Percentiles rank a stretch among this genome's conserved stretches.
These are phyloP conservation scores for Chymomyza procnemis DNA, from an alignment of 2,888 invertebrate genomes.

Conservation along the genomic window DNA sequence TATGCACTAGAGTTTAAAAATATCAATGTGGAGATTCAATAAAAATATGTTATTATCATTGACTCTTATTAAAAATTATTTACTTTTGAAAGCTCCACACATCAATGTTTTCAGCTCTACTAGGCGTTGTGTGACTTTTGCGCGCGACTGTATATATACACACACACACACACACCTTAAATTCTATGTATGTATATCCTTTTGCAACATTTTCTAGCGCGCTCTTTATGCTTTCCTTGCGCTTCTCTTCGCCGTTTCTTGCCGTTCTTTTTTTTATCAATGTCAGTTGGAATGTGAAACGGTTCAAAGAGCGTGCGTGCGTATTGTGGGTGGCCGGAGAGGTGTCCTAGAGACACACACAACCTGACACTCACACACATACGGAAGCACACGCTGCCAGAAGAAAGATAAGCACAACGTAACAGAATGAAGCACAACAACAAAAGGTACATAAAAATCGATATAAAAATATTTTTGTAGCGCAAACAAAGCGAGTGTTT, in stretches of 20 bases:
- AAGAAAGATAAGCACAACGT: constrained; percentile 25
- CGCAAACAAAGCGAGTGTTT: constrained; percentile 21
- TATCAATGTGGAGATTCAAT: too few species aligned
- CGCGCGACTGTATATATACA: constrained; percentile 15
- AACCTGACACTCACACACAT: constrained; percentile 39
- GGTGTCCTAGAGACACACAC: constrained; percentile 24
- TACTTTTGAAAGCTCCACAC: too few species aligned
- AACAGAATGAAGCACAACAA: constrained; percentile 44
- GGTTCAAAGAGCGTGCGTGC: constrained; percentile 28
- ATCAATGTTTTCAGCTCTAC: too few species aligned
- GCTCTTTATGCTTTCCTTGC: constrained; percentile 11
- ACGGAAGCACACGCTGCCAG: constrained; percentile 39
- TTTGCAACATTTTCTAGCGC: constrained; percentile 30
- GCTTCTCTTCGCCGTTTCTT: not conserved
- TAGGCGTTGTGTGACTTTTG: too few species aligned
- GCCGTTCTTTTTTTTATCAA: constrained; percentile 57
- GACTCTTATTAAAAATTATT: too few species aligned
- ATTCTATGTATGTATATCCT: constrained; percentile 58
- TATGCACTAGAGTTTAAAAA: too few species aligned
- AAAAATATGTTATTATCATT: too few species aligned
- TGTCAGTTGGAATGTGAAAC: constrained; percentile 50
- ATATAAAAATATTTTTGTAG: constrained; percentile 55
- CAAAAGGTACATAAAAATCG: constrained; percentile 74
- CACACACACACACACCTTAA: not conserved
- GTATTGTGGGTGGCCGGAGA: constrained; percentile 36